phyloP scores from a whole-genome alignment of 2,113 vertebrate genomes.

The Corythaeola cristata region DNA sequence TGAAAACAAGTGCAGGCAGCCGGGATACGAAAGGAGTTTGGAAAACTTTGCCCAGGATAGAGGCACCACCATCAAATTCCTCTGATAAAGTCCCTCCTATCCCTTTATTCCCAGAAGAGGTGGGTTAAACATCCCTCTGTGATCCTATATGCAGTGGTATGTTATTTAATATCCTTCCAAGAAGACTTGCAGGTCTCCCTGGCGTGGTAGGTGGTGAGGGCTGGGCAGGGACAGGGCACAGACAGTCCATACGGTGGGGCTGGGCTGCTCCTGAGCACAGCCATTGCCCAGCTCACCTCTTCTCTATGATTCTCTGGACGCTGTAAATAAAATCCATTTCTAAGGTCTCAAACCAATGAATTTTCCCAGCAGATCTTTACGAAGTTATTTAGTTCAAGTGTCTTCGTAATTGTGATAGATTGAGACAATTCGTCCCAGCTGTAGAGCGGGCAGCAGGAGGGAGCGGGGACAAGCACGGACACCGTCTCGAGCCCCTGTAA shows the following conservation, averaged over 20 bases:
- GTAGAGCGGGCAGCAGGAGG: slow-evolving; percentile 16
- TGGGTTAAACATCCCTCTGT: background rate
- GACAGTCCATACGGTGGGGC: background rate
- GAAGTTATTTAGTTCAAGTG: slow-evolving; percentile 59
- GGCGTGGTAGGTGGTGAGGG: background rate
- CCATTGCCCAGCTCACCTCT: background rate
- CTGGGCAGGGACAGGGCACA: background rate
- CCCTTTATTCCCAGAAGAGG: background rate
- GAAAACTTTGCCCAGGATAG: background rate
- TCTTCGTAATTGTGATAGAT: slow-evolving; percentile 70
- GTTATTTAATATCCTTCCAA: background rate
- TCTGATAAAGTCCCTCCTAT: background rate
- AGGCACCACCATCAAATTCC: background rate
- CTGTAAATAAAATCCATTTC: slow-evolving; percentile 61
- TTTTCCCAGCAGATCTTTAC: slow-evolving; percentile 57
- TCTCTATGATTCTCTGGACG: background rate
- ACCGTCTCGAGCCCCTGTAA: background rate
- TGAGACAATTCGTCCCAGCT: slow-evolving; percentile 38
- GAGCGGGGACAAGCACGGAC: background rate
- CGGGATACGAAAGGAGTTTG: background rate
- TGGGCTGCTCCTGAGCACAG: background rate
- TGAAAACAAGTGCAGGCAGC: background rate
- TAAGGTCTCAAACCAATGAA: slow-evolving; percentile 46
- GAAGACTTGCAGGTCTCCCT: background rate
- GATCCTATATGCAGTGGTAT: rapidly evolving